Base-by-base conservation (phyloP, 2,113 vertebrate species). In the Poeciliopsis retropinna region DNA sequence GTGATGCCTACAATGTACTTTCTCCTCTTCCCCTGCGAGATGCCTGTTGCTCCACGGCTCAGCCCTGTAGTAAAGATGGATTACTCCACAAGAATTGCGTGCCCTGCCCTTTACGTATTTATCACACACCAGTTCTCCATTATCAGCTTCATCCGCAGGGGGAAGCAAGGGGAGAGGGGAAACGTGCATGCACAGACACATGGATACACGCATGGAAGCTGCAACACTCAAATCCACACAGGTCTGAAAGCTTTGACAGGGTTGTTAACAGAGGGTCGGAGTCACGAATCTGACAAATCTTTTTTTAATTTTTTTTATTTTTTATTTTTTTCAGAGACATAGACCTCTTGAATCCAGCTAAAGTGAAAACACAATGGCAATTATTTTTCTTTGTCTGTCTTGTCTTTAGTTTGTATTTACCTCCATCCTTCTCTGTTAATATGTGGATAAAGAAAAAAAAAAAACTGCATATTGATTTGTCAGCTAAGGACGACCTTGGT, bases 181-280 rank as follows among this genome's bases (percentile, higher is more conserved):
- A 32, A 70, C 25, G 27, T 61, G 51, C 60, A 37, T 71, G 62
- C 62, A 71, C 72, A 69, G 76, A 57, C 67, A 79, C 72, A 44
- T 32, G 69, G 27, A n/a, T 60, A 51, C 72, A 51, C 60, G 31
- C 72, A 47, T 70, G 67, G 25, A 69, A 71, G 54, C 79, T 74
- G 75, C 76, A 76, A 75, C 75, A 81, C 78, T 66, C 64, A 68
- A 76, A 73, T 65, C 76, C 70, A 81, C 66, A 61, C 62, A 85
- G 75, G 69, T 83, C 81, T 81, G 75, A 77, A 70, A 74, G 80
- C 85, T 82, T 85, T 89, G 89, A 91, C 90, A 85, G 79, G 73
- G 81, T 88, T 85, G 86, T 92, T 92, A 90, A 84, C 72, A 72
- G 92, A 92, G 92, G 90, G 91, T 92, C 87, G 89, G 65, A 75